Percentiles rank a stretch among this genome's conserved stretches.
Evolutionary conservation across 2,888 invertebrate genomes (phyloP).

Genomic region (Ichneumon xanthorius): DNA sequence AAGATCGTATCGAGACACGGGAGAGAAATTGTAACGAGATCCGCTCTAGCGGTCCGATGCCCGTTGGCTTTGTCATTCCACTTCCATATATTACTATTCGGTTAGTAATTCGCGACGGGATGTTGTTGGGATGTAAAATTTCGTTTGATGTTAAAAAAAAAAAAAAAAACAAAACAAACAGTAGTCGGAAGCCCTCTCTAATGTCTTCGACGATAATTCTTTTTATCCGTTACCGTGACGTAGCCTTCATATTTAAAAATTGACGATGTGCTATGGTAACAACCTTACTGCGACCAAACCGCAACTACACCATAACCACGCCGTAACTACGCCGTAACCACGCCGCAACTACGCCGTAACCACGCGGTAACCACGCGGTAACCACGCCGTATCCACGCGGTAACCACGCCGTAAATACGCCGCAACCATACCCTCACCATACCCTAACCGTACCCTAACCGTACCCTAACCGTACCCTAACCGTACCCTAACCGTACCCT

Average conservation of each 20-base stretch:
- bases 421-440: too few species aligned
- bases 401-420: too few species aligned
- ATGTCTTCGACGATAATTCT: background rate
- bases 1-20: constrained; percentile 33
- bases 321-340: too few species aligned
- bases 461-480: too few species aligned
- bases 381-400: too few species aligned
- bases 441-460: too few species aligned
- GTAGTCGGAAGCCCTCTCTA: background rate
- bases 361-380: too few species aligned
- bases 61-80: constrained; percentile 29
- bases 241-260: background rate
- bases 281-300: too few species aligned
- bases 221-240: background rate
- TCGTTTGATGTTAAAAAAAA: background rate
- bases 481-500: too few species aligned
- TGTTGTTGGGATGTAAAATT: background rate
- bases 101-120: background rate
- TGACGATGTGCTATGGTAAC: background rate
- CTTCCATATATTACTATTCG: background rate
- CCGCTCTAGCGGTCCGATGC: constrained; percentile 27
- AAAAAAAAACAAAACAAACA: background rate
- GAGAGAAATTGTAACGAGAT: constrained; percentile 42
- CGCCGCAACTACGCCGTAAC: too few species aligned
- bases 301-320: too few species aligned